These are phyloP conservation scores for Lobophora halterata DNA, from an alignment of 2,888 invertebrate genomes.

Conservation along the genomic window DNA sequence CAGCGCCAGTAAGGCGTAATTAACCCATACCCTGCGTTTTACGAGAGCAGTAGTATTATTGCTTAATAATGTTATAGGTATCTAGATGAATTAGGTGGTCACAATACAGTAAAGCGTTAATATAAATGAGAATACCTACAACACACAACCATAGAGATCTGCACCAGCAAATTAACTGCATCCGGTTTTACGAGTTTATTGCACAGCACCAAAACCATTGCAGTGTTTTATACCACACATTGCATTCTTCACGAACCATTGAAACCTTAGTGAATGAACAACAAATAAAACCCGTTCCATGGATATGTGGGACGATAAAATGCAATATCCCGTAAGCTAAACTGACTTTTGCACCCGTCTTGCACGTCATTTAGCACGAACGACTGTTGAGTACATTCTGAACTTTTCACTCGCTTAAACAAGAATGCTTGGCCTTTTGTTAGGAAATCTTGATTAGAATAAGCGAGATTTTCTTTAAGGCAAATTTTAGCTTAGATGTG, in stretches of 20 bases:
- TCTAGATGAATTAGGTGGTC: too few species aligned
- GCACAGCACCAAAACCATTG: constrained; percentile 43
- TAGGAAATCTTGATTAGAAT: constrained; percentile 19
- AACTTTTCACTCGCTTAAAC: constrained; percentile 30
- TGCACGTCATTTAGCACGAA: constrained; percentile 32
- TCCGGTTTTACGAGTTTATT: constrained; percentile 40
- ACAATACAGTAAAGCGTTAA: too few species aligned
- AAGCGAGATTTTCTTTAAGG: constrained; percentile 14
- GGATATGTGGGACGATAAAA: constrained; percentile 43
- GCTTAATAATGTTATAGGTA: too few species aligned
- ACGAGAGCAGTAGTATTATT: too few species aligned
- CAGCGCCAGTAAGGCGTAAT: too few species aligned
- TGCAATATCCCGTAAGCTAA: constrained; percentile 48
- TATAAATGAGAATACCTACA: too few species aligned
- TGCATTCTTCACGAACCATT: constrained; percentile 66
- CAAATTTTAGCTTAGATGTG: too few species aligned
- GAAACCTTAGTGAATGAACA: constrained; percentile 53
- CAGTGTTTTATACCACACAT: constrained; percentile 51
- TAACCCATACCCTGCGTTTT: too few species aligned
- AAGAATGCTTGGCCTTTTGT: constrained; percentile 21
- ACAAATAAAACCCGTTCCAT: constrained; percentile 51
- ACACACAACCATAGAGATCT: constrained; percentile 3
- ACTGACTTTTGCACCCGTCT: constrained; percentile 39
- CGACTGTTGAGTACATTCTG: constrained; percentile 28
- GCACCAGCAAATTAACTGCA: constrained; percentile 16